These are phyloP conservation scores for Limnephilus marmoratus DNA, from an alignment of 2,888 invertebrate species.

Conservation along the genomic window DNA sequence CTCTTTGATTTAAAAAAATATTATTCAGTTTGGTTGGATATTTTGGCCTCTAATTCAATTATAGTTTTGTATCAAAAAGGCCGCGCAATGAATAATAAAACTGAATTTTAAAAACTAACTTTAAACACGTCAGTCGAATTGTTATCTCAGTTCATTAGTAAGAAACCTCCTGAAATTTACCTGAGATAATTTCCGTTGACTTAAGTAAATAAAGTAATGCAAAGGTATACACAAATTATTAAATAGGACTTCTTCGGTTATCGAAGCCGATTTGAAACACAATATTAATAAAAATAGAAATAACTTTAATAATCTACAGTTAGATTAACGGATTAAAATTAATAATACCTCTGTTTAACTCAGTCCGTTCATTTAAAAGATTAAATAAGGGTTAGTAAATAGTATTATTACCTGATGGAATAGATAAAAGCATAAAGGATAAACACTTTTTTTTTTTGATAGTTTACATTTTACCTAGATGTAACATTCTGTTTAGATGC, in stretches of 20 bases:
- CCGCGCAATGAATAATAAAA: no score
- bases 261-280: neutral
- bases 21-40: no score
- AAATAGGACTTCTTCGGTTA: neutral
- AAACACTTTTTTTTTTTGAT: neutral
- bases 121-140: neutral
- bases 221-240: neutral
- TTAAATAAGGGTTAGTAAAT: neutral
- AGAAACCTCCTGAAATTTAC: neutral
- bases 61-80: no score
- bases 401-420: neutral
- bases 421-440: neutral
- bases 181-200: neutral
- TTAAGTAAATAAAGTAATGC: neutral
- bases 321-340: neutral
- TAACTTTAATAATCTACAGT: neutral
- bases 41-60: no score
- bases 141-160: neutral
- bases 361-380: neutral
- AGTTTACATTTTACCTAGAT: neutral
- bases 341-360: no score
- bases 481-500: neutral
- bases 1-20: no score
- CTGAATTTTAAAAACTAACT: neutral
- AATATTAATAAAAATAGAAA: neutral